Base-by-base conservation (phyloP, 2,113 vertebrate species). In the Dryoscopus gambensis region DNA sequence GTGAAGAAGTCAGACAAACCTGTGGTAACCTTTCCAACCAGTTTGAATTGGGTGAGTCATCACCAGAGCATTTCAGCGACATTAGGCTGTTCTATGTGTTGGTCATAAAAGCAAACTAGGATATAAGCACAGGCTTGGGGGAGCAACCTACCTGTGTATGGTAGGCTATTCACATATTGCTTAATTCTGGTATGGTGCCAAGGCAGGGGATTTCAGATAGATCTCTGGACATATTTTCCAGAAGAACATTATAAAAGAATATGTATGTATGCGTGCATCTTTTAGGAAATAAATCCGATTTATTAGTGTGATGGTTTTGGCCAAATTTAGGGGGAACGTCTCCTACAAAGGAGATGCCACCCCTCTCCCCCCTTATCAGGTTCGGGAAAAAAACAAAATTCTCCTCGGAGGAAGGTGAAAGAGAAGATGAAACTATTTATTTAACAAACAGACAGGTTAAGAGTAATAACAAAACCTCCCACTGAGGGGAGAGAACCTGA, bases 1-100 rank as follows among this genome's bases (percentile, higher is more conserved):
- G 99, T 53, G 99, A 99, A 97, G 99, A 99, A 95, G 98, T 99
- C 63, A 98, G 98, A 77, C 99, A 99, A 98, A 99, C 99, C 57
- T 99, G 99, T 97, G 98, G 98, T 93, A 99, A 99, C 97, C 97
- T 98, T 95, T 99, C 99, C 28, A 97, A 98, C 95, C 99, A 99
- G 97, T 99, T 99, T 97, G 98, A 99, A 86, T 92, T 99, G 89
- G 99, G 99, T 99, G 97, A 98, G 98, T 96, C 40, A 46, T 63
- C 44, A 67, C 39, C 35, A 55, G 8, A 55, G 9, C 10, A 46
- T 53, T 82, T n/a, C 35, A 62, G 21, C 21, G 6, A 47, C 47
- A 12, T 83, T 77, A 67, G n/a, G 44, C 39, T 73, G 15, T 73
- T 68, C 46, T 50, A 1, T 73, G 6, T 65, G 8, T 35, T 76